Evolutionary conservation across 2,797 vertebrate genomes (phyloP).

Genomic region (Eospalax fontanierii): DNA sequence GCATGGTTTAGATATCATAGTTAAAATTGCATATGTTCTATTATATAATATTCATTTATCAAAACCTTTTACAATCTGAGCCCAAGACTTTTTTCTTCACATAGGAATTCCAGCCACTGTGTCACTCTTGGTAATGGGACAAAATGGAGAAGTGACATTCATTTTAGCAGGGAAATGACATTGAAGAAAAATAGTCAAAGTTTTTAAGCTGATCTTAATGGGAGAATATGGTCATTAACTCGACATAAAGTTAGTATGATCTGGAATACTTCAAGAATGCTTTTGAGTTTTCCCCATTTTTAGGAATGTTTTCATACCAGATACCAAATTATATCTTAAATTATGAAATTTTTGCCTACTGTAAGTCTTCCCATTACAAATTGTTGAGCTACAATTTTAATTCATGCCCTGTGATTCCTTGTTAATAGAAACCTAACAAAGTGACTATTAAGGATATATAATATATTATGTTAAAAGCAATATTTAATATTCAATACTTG

Average conservation of each 20-base stretch:
- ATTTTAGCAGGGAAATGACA: background rate
- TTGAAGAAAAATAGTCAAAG: background rate
- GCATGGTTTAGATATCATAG: background rate
- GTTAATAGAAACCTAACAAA: background rate
- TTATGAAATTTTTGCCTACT: background rate
- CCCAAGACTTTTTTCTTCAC: background rate
- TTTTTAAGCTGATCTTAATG: background rate
- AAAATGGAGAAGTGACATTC: background rate
- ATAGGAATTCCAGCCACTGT: background rate
- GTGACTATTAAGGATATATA: background rate
- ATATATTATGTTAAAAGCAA: constrained; percentile 35
- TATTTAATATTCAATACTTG: background rate
- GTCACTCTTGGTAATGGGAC: background rate
- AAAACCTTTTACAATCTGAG: background rate
- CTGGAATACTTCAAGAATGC: background rate
- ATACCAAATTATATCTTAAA: background rate
- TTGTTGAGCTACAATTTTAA: background rate
- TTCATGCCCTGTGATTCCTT: background rate
- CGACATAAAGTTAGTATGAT: background rate
- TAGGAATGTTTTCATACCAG: background rate
- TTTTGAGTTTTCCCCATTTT: background rate
- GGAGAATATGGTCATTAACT: background rate
- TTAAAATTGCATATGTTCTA: background rate
- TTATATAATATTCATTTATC: background rate
- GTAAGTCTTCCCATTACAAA: background rate